Evolutionary conservation across 2,797 vertebrate species (phyloP), one percentile per base, ranked within the genome.

Genomic region (Knipowitschia caucasica): DNA sequence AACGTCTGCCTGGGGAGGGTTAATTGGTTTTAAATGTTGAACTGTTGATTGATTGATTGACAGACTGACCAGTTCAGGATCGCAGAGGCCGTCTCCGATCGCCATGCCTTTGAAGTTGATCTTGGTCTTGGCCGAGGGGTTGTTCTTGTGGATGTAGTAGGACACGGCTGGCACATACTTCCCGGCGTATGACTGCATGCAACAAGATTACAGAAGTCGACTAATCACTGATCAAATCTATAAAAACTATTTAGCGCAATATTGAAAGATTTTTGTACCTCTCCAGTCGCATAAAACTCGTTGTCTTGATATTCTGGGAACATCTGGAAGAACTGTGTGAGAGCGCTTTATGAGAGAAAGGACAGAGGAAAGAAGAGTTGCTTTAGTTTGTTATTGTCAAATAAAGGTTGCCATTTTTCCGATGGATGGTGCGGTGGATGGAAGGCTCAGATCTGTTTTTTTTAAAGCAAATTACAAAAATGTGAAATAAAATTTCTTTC

Each of bases 221-320:
- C 20, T 5, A 10, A 30, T 46, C 5, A 14, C 5, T 33, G 18
- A 14, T 12, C 11, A 3, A 9, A 36, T n/a, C n/a, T n/a, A 39
- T 47, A 31, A 29, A n/a, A 25, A 4, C 8, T 17, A 21, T 7
- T 24, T n/a, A 20, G 3, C 7, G 33, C 10, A 20, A 20, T 27
- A 12, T 31, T n/a, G 21, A 33, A 30, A 36, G 17, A 4, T 38
- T 31, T 50, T 25, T 21, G 30, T 49, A 92, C 93, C 92, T 97
- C 92, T 56, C 91, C 92, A 26, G 88, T 91, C 65, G 87, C 88
- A 66, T 87, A 94, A 71, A 94, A 98, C 17, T 92, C 77, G 69
- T 93, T 95, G 62, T 89, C 70, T 78, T 91, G 86, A 81, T 92
- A 95, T 43, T 92, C 91, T 6, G 90, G 88, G 75, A 95, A 96